Evolutionary conservation across 2,113 vertebrate species (phyloP).

Genomic region (Nymphicus hollandicus): DNA sequence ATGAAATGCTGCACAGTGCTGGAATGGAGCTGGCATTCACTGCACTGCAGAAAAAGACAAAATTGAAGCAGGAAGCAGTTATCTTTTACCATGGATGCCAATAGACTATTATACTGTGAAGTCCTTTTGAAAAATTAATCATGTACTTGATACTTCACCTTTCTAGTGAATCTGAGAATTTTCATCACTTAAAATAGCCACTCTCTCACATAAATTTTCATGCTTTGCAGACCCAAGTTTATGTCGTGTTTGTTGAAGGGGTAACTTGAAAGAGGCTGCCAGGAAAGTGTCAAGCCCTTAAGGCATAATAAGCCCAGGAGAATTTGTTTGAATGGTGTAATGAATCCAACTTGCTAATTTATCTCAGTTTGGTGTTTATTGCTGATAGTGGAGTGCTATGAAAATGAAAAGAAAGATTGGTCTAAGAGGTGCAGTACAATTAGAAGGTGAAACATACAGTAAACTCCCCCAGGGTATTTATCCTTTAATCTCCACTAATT

Average conservation of each 20-base stretch:
- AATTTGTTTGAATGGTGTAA: conserved; percentile 19
- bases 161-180: background rate
- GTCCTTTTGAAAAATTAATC: background rate
- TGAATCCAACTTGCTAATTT: conserved; percentile 17
- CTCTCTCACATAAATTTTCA: background rate
- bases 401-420: conserved; percentile 25
- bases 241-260: background rate
- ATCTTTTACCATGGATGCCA: background rate
- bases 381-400: background rate
- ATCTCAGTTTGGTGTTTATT: background rate
- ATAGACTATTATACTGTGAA: background rate
- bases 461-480: background rate
- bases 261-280: background rate
- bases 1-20: conserved; percentile 5
- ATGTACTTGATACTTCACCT: background rate
- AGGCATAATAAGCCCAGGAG: background rate
- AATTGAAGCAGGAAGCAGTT: background rate
- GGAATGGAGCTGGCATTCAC: background rate
- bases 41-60: conserved; percentile 56
- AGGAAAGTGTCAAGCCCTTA: background rate
- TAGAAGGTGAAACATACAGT: background rate
- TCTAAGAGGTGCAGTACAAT: background rate
- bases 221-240: background rate
- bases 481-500: background rate
- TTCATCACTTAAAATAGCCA: conserved; percentile 5